Base-by-base conservation (phyloP, 2,113 vertebrate species). In the Phylloscopus whistleri region DNA sequence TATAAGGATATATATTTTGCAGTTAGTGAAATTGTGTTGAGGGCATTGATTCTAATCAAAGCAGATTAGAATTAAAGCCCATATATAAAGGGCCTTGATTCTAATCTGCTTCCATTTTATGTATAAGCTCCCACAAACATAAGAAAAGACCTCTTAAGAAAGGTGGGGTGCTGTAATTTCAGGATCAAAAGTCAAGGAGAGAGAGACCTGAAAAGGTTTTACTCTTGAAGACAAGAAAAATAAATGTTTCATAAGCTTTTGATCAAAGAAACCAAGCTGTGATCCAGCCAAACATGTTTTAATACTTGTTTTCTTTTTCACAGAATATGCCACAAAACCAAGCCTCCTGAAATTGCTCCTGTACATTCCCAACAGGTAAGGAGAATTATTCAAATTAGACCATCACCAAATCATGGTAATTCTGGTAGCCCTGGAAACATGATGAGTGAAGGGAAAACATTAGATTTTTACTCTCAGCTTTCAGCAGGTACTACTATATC, bases 311-410 rank as follows among this genome's bases (percentile, higher is more conserved):
- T 51, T 74, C 16, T 90, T 82, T 89, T 84, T 43, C 46, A 90
- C 77, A 97, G 91, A 64, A 16, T n/a, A 16, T 92, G 89, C 41
- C 31, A 37, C n/a, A 89, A 51, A 94, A 16, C 28, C 22, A 55
- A 89, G 39, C 23, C 58, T 62, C 33, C 88, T 52, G 96, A 96
- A 72, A 70, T 51, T 74, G 28, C 55, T 91, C 60, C 89, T 81
- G 37, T 51, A 64, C 14, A 51, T 43, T 82, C 55, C 28, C 31
- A 28, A 21, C 75, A 97, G 96, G 96, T 97, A 97, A 96, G 93
- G 10, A 88, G 17, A 70, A 75, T n/a, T 4, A 60, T 31, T 16
- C 19, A 92, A 21, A 64, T 74, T 35, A 56, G 44, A 51, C n/a
- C 8, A 70, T 60, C 56, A 84, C 13, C 5, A 77, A 90, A 74